These are phyloP conservation scores for Nomada hirtipes DNA, from an alignment of 2,888 invertebrate genomes.

Conservation along the genomic window DNA sequence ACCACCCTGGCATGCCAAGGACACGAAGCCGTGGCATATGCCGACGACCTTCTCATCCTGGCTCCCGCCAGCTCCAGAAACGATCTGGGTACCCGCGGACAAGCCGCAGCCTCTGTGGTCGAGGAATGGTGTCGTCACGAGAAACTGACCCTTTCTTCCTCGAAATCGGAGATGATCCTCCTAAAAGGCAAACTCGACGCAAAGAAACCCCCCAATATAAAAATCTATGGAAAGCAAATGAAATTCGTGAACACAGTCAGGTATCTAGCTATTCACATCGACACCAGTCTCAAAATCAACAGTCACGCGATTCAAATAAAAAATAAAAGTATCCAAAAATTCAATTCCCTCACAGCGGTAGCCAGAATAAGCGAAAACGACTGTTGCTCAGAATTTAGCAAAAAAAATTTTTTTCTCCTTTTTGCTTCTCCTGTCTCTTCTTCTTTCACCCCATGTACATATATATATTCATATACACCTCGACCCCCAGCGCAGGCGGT, in stretches of 20 bases:
- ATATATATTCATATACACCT: background rate
- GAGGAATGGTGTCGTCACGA: background rate
- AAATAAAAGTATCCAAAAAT: background rate
- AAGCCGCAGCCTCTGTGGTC: background rate
- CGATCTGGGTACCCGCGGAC: background rate
- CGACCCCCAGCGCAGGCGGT: background rate
- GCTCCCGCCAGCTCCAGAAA: no score
- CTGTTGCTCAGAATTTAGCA: no score
- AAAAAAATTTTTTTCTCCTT: no score
- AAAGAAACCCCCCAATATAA: conserved; percentile 8
- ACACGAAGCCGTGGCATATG: no score
- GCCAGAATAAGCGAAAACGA: no score
- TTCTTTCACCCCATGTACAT: no score
- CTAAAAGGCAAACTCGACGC: conserved; percentile 14
- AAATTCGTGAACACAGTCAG: background rate
- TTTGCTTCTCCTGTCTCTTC: no score
- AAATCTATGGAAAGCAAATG: background rate
- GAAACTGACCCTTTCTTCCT: background rate
- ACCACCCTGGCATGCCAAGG: no score
- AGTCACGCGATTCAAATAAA: background rate
- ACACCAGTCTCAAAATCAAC: conserved; percentile 16
- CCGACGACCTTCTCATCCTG: no score
- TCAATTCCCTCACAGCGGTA: background rate
- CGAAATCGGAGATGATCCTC: background rate
- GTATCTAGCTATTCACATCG: conserved; percentile 19